These are phyloP conservation scores for Heterodera carotae DNA, from an alignment of 1,140 invertebrate species.

Conservation along the genomic window DNA sequence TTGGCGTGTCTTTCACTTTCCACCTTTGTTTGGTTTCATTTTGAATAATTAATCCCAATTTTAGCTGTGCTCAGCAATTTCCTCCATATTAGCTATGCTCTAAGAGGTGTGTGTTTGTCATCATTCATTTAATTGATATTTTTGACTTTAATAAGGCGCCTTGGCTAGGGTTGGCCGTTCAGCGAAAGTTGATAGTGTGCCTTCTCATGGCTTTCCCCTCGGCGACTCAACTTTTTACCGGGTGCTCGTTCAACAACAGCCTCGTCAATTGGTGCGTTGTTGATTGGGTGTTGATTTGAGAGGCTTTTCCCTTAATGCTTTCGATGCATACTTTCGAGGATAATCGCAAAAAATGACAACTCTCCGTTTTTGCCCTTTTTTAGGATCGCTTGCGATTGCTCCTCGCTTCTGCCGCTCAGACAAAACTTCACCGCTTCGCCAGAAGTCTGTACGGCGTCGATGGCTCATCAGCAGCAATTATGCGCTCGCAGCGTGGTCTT, in stretches of 20 bases:
- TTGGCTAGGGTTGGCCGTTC: neutral
- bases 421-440: conserved; percentile 7
- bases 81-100: neutral
- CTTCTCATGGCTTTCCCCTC: neutral
- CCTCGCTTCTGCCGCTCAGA: neutral
- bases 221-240: neutral
- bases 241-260: neutral
- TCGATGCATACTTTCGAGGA: no score
- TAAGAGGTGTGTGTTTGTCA: neutral
- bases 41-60: no score
- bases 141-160: neutral
- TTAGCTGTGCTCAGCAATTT: neutral
- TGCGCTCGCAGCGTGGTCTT: conserved; percentile 35
- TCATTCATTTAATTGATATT: neutral
- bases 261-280: neutral
- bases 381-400: neutral
- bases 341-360: no score
- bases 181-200: neutral
- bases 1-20: no score
- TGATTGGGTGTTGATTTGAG: no score
- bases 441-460: conserved; percentile 31
- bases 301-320: no score
- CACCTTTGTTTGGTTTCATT: no score
- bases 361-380: neutral
- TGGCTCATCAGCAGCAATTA: conserved; percentile 9